Percentiles rank a stretch among this genome's conserved stretches.
Evolutionary conservation across 2,113 vertebrate genomes (phyloP).

Genomic region (Dipodomys ordii): DNA sequence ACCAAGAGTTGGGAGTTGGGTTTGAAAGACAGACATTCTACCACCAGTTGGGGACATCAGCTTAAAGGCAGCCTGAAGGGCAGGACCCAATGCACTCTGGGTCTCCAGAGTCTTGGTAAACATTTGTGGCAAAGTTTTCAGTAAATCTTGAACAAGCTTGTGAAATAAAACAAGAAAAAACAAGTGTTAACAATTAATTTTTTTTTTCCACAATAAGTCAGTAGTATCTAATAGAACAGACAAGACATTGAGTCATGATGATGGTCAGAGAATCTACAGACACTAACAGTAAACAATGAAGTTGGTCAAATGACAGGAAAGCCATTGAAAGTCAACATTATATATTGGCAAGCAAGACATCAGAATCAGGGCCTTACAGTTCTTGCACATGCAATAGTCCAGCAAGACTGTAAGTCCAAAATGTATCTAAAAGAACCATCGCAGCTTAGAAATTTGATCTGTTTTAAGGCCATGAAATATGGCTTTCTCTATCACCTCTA

Average conservation of each 20-base stretch:
- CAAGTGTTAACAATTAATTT: conserved; percentile 43
- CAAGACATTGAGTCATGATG: conserved; percentile 71
- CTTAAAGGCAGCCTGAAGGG: conserved; percentile 96
- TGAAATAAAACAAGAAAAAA: conserved; percentile 74
- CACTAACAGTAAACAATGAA: conserved; percentile 74
- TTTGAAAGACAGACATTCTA: conserved; percentile 96
- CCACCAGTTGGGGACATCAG: conserved; percentile 96
- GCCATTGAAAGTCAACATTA: conserved; percentile 73
- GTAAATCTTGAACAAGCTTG: conserved; percentile 96
- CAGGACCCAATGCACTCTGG: conserved; percentile 95
- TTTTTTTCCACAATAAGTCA: conserved; percentile 4
- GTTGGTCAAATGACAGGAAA: conserved; percentile 76
- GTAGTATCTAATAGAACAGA: conserved; percentile 66
- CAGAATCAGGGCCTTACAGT: conserved; percentile 75
- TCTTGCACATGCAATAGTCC: conserved; percentile 78
- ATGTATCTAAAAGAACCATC: conserved; percentile 71
- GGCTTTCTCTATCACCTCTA: conserved; percentile 72
- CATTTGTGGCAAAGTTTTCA: conserved; percentile 94
- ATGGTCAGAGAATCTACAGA: conserved; percentile 74
- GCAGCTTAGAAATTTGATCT: conserved; percentile 55
- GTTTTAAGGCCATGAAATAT: conserved; percentile 71
- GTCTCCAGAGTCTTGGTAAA: conserved; percentile 97
- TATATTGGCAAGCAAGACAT: conserved; percentile 78
- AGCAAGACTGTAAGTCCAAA: conserved; percentile 80
- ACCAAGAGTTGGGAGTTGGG: conserved; percentile 95